Percentiles rank a stretch among this genome's conserved stretches.
Conservation (phyloP, 2,888 invertebrate genomes). For the Epistrophe eligans region DNA sequence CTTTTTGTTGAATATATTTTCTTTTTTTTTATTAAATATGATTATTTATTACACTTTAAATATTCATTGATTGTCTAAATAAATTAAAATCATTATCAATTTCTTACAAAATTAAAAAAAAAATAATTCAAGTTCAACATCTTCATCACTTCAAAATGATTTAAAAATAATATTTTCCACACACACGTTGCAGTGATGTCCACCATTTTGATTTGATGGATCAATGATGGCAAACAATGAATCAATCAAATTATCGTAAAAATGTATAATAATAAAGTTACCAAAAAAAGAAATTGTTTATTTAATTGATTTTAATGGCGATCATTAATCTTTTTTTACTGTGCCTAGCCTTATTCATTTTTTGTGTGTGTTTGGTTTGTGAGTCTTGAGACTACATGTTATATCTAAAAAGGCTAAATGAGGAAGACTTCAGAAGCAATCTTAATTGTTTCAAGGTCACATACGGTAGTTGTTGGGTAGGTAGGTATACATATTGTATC, state of each 20-base stretch:
- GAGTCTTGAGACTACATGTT: background rate
- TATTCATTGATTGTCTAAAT: constrained; percentile 60
- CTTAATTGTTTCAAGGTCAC: constrained; percentile 73
- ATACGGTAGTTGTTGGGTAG: constrained; percentile 40
- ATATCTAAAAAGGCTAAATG: constrained; percentile 3
- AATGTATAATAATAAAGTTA: constrained; percentile 62
- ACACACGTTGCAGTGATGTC: constrained; percentile 7
- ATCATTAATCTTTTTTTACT: constrained; percentile 78
- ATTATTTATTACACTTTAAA: constrained; percentile 48
- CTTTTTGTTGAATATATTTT: background rate
- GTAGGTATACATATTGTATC: constrained; percentile 16
- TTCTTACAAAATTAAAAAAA: constrained; percentile 39
- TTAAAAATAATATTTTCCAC: constrained; percentile 14
- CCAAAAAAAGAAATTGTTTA: constrained; percentile 69
- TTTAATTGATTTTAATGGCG: constrained; percentile 79
- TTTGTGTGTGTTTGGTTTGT: constrained; percentile 62
- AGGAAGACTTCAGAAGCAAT: constrained; percentile 51
- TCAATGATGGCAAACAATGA: constrained; percentile 59
- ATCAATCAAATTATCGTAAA: constrained; percentile 73
- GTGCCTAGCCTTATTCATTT: constrained; percentile 48
- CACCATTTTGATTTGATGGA: constrained; percentile 33
- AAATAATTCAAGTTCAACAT: constrained; percentile 54
- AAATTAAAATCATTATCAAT: constrained; percentile 58
- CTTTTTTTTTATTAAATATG: constrained; percentile 20
- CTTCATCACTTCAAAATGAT: background rate